phyloP scores from a whole-genome alignment of 2,888 invertebrate species.

The Tinea semifulvella region DNA sequence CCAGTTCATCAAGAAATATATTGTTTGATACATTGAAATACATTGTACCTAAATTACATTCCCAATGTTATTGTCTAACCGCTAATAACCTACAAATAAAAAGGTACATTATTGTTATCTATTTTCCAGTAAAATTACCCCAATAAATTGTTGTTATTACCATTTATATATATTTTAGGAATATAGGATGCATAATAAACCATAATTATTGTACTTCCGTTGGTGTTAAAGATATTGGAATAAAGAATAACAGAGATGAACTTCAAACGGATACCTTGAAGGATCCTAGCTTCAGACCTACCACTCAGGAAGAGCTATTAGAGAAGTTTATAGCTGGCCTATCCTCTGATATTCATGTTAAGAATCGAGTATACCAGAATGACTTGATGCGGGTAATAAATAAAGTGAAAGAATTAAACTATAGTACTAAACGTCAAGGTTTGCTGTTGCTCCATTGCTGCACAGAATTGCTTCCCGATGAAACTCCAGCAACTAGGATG shows the following conservation, averaged over 20 bases:
- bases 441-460: slow-evolving; percentile 64
- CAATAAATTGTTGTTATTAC: not conserved
- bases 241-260: not conserved
- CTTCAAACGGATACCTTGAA: not conserved
- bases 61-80: not conserved
- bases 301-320: slow-evolving; percentile 34
- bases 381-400: slow-evolving; percentile 40
- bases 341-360: slow-evolving; percentile 48
- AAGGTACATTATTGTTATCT: not conserved
- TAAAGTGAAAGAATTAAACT: slow-evolving; percentile 45
- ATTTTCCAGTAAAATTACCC: not conserved
- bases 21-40: slow-evolving; percentile 1
- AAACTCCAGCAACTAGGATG: slow-evolving; percentile 48
- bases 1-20: slow-evolving; percentile 28
- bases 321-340: slow-evolving; percentile 46
- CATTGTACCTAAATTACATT: not conserved
- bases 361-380: slow-evolving; percentile 55
- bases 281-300: not conserved
- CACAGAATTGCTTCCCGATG: slow-evolving; percentile 62
- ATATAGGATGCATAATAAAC: not conserved
- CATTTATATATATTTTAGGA: no score
- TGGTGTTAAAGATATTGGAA: no score
- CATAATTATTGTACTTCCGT: not conserved
- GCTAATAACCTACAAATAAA: not conserved
- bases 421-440: slow-evolving; percentile 50